Evolutionary conservation across 2,888 invertebrate species (phyloP).

Genomic region (Caenorhabditis sp.): DNA sequence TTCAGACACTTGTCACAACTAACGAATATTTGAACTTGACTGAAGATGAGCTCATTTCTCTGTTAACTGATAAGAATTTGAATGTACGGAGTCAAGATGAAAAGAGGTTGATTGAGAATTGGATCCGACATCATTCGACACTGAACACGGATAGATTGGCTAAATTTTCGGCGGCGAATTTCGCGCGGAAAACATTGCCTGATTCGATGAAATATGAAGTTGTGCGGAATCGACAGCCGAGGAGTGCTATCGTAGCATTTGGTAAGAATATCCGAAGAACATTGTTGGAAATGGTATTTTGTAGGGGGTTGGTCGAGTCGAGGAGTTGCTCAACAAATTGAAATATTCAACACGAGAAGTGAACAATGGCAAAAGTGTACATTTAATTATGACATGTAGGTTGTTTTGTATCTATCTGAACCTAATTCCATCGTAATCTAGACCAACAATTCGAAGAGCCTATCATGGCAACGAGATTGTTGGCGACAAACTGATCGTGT

Average conservation of each 20-base stretch:
- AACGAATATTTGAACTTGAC: slow-evolving; percentile 26
- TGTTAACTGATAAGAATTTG: slow-evolving; percentile 35
- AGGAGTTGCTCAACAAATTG: slow-evolving; percentile 33
- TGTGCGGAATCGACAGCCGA: slow-evolving; percentile 27
- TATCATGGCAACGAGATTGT: slow-evolving; percentile 33
- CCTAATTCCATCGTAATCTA: slow-evolving; percentile 2
- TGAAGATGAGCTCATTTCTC: slow-evolving; percentile 27
- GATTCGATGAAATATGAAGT: slow-evolving; percentile 33
- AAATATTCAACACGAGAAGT: slow-evolving; percentile 37
- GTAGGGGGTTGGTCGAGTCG: slow-evolving; percentile 43
- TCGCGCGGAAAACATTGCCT: slow-evolving; percentile 12
- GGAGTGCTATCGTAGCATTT: slow-evolving; percentile 18
- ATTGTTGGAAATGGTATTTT: too few relatives aligned
- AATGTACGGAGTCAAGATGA: slow-evolving; percentile 26
- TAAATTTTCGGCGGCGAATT: slow-evolving; percentile 20
- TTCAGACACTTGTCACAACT: slow-evolving; percentile 22
- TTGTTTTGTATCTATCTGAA: neutral
- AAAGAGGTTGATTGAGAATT: slow-evolving; percentile 13
- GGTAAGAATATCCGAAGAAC: slow-evolving; percentile 13
- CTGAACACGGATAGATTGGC: slow-evolving; percentile 13
- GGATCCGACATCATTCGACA: slow-evolving; percentile 25
- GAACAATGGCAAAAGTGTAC: slow-evolving; percentile 33
- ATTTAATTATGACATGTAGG: slow-evolving; percentile 27
- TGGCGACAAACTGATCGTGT: slow-evolving; percentile 27
- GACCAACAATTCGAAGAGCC: slow-evolving; percentile 27